Conservation (phyloP, 2,888 invertebrate species). For the Brachypalpus laphriformis region DNA sequence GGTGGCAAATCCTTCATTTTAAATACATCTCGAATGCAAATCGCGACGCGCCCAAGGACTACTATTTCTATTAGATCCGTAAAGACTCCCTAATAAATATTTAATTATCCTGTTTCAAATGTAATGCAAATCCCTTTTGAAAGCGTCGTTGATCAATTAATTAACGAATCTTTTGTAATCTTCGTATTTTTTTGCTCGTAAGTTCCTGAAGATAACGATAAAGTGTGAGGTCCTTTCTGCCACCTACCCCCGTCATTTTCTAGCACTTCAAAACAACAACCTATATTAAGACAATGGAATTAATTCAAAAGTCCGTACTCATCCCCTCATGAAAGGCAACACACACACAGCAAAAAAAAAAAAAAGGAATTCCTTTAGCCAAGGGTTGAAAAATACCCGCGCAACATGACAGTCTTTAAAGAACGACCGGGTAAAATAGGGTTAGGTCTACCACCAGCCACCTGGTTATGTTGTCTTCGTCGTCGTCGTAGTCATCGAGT, state of each 20-base stretch:
- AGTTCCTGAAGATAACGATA: slow-evolving; percentile 10
- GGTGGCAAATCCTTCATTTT: slow-evolving; percentile 52
- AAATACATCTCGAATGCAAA: slow-evolving; percentile 53
- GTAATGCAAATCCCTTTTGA: slow-evolving; percentile 74
- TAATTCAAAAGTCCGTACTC: slow-evolving; percentile 72
- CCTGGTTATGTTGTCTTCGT: slow-evolving; percentile 67
- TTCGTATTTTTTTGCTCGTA: slow-evolving; percentile 3
- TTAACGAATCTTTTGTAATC: slow-evolving; percentile 74
- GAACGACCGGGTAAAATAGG: slow-evolving; percentile 54
- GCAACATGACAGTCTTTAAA: slow-evolving; percentile 67
- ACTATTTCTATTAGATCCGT: slow-evolving; percentile 45
- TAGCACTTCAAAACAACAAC: slow-evolving; percentile 72
- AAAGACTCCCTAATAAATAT: slow-evolving; percentile 75
- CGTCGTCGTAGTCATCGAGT: slow-evolving; percentile 54
- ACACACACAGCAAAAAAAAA: neutral
- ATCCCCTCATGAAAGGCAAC: slow-evolving; percentile 38
- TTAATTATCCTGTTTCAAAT: slow-evolving; percentile 76
- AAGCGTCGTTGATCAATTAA: slow-evolving; percentile 74
- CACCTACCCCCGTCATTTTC: slow-evolving; percentile 33
- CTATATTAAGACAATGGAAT: slow-evolving; percentile 74
- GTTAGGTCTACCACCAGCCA: slow-evolving; percentile 70
- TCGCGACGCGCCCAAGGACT: slow-evolving; percentile 16
- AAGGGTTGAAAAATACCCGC: slow-evolving; percentile 64
- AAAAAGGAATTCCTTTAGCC: slow-evolving; percentile 54
- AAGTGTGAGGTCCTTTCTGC: slow-evolving; percentile 31